Percentiles rank a stretch among this genome's conserved stretches.
These are phyloP conservation scores for Bubo scandiacus DNA, from an alignment of 2,113 vertebrate genomes.

Conservation along the genomic window DNA sequence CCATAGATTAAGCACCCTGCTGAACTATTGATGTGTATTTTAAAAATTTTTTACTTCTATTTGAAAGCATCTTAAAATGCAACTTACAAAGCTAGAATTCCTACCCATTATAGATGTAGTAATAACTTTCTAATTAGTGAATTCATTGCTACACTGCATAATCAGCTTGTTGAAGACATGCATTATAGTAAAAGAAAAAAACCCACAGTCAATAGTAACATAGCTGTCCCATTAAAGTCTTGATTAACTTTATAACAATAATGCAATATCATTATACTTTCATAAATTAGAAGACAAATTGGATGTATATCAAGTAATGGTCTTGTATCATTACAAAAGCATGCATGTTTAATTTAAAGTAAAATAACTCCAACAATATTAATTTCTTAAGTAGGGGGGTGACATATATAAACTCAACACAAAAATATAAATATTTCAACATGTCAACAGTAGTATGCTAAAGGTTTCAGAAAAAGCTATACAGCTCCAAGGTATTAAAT, in stretches of 20 bases:
- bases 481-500: constrained; percentile 9
- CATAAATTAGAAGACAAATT: constrained; percentile 72
- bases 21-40: neutral
- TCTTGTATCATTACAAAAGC: constrained; percentile 41
- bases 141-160: constrained; percentile 66
- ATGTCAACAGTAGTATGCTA: constrained; percentile 42
- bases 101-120: constrained; percentile 40
- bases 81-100: constrained; percentile 48
- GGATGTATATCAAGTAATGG: constrained; percentile 52
- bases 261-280: constrained; percentile 65
- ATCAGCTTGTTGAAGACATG: constrained; percentile 67
- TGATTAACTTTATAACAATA: constrained; percentile 77
- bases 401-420: constrained; percentile 7
- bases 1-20: neutral
- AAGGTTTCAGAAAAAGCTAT: constrained; percentile 46
- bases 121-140: constrained; percentile 74
- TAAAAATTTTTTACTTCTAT: neutral
- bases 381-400: constrained; percentile 34
- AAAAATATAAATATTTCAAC: constrained; percentile 32
- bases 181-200: constrained; percentile 58
- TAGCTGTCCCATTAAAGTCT: constrained; percentile 73
- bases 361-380: constrained; percentile 48
- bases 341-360: constrained; percentile 62
- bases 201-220: constrained; percentile 35
- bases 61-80: constrained; percentile 28